Evolutionary conservation across 2,888 invertebrate genomes (phyloP), one percentile per base, ranked within the genome.

Genomic region (Bembecia ichneumoniformis): DNA sequence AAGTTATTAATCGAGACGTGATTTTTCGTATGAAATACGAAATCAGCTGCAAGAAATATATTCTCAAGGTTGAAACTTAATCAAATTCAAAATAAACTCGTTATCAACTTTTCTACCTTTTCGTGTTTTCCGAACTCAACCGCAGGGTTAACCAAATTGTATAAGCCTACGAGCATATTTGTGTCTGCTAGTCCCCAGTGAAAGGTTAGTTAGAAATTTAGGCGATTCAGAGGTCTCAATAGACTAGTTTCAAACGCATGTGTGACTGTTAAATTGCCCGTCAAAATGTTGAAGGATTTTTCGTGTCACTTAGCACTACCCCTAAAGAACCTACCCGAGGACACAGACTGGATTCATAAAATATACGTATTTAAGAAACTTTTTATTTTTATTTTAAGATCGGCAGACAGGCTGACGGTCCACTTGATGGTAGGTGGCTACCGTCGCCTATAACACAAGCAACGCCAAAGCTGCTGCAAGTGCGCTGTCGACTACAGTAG

Each of bases 251-350:
- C 53, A 55, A 59, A 59, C 64, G 63, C 63, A 64, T 67, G 69
- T 66, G 64, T 63, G 65, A 58, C 57, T 67, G 73, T 73, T 72
- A 80, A 78, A 80, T 79, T 77, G 70, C 72, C 74, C 75, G 72
- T 76, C 79, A 77, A 75, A 77, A 75, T 77, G 76, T 65, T 77
- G 63, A 74, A 80, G 74, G 71, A 68, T 57, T 65, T 63, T 68
- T 66, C 63, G 63, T 63, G 58, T 58, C 55, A 52, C 51, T 54
- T 54, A 52, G 49, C 54, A 49, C 48, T 50, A 49, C 52, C 52
- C 49, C 49, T 52, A 49, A 49, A 47, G 14, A 40, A 28, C 11
- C 16, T 46, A 36, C 5, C 20, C n/a, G 40, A 14, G 40, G 40
- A 40, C 13, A 13, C 14, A n/a, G 40, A 14, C n/a, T n/a, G 7